Conservation (phyloP, 53 echinoderm and acorn worm species). For the Glandiceps talaboti region DNA sequence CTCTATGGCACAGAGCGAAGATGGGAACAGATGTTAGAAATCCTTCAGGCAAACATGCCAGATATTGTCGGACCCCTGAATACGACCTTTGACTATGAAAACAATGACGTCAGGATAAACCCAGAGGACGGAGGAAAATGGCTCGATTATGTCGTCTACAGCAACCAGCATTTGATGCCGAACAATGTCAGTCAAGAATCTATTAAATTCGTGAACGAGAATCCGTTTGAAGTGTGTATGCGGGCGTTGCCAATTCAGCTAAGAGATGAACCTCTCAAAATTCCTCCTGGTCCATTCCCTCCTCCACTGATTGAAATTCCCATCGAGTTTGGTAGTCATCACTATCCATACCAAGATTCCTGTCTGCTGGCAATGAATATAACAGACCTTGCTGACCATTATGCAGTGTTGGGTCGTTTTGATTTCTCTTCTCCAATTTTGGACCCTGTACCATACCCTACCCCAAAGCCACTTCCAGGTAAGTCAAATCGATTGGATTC, state of each 20-base stretch:
- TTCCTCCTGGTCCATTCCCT: too few relatives aligned
- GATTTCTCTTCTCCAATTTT: slow-evolving; percentile 7
- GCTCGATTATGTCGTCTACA: slow-evolving; percentile 68
- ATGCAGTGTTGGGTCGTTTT: slow-evolving; percentile 52
- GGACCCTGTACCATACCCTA: background rate
- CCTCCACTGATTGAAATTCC: too few relatives aligned
- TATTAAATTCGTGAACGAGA: slow-evolving; percentile 19
- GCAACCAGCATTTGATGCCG: slow-evolving; percentile 57
- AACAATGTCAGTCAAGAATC: slow-evolving; percentile 27
- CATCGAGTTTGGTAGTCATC: slow-evolving; percentile 22
- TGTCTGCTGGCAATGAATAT: slow-evolving; percentile 26
- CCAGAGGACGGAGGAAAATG: slow-evolving; percentile 21
- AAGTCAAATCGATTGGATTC: too few relatives aligned
- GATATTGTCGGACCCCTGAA: slow-evolving; percentile 31
- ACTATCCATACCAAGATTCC: slow-evolving; percentile 30
- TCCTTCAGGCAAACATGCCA: slow-evolving; percentile 45
- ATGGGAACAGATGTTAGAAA: slow-evolving; percentile 38
- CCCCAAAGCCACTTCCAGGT: background rate
- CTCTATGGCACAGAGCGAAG: slow-evolving; percentile 31
- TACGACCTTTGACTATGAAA: slow-evolving; percentile 44
- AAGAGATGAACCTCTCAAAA: slow-evolving; percentile 9
- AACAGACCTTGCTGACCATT: slow-evolving; percentile 73
- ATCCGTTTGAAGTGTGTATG: slow-evolving; percentile 36
- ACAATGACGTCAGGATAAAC: slow-evolving; percentile 42
- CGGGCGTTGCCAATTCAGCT: slow-evolving; percentile 10